A percentile compares a stretch with the other conserved stretches of the same genome.
These are phyloP conservation scores for Himalopsyche phryganea DNA, from an alignment of 1,140 invertebrate species.

Conservation along the genomic window DNA sequence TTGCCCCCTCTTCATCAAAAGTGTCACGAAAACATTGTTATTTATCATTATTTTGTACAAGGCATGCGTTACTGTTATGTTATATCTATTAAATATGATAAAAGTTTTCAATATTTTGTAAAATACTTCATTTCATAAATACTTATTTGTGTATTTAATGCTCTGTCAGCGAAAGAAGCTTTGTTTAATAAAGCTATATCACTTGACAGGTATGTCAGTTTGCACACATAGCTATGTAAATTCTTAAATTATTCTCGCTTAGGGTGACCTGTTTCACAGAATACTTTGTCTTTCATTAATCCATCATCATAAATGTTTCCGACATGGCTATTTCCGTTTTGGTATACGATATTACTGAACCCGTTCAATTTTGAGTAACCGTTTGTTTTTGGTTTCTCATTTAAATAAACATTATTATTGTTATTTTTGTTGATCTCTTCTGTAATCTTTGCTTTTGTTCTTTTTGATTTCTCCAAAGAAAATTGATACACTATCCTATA, in stretches of 20 bases:
- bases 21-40: no score
- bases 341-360: constrained; percentile 11
- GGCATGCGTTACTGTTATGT: constrained; percentile 51
- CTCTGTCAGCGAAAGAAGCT: background rate
- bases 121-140: constrained; percentile 27
- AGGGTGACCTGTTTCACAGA: constrained; percentile 12
- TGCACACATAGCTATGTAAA: no score
- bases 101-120: constrained; percentile 13
- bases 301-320: background rate
- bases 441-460: background rate
- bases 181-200: no score
- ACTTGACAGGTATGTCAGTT: no score
- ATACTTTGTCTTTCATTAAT: background rate
- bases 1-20: no score
- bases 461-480: background rate
- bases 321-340: constrained; percentile 9
- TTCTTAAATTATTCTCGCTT: constrained; percentile 9
- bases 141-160: constrained; percentile 14
- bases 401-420: constrained; percentile 28
- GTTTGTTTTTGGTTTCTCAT: constrained; percentile 9
- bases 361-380: constrained; percentile 17
- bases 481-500: constrained; percentile 8
- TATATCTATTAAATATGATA: background rate
- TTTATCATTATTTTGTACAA: no score
- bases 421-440: constrained; percentile 12